A percentile compares a stretch with the other conserved stretches of the same genome.
Evolutionary conservation across 2,113 vertebrate species (phyloP).

Genomic region (Ameiurus melas): DNA sequence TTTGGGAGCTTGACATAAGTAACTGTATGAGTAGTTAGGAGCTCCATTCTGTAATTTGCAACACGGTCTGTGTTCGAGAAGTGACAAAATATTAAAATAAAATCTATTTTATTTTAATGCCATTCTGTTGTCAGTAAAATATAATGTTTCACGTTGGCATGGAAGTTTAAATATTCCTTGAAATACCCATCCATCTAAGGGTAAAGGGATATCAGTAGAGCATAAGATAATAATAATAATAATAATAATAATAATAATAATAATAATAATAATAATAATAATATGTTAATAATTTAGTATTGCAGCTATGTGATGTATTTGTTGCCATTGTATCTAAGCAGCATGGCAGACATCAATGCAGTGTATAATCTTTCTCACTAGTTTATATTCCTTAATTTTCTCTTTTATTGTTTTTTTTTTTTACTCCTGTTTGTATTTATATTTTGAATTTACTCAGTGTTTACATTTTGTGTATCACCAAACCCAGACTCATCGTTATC

Average conservation of each 20-base stretch:
- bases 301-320: background rate
- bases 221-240: background rate
- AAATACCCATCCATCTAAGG: background rate
- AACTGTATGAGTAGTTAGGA: background rate
- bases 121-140: background rate
- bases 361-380: slow-evolving; percentile 18
- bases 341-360: background rate
- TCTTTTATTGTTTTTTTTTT: background rate
- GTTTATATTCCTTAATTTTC: slow-evolving; percentile 13
- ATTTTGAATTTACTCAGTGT: slow-evolving; percentile 14
- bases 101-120: background rate
- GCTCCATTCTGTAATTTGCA: background rate
- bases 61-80: background rate
- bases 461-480: background rate
- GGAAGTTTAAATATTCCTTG: background rate
- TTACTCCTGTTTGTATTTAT: slow-evolving; percentile 20
- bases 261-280: background rate
- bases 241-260: background rate
- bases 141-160: background rate
- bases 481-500: background rate
- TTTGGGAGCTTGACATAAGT: background rate
- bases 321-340: background rate
- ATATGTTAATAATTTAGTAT: background rate
- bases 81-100: background rate
- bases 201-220: background rate